A percentile compares a stretch with the other conserved stretches of the same genome.
phyloP scores from a whole-genome alignment of 2,113 vertebrate species.

The Pluvianellus socialis region DNA sequence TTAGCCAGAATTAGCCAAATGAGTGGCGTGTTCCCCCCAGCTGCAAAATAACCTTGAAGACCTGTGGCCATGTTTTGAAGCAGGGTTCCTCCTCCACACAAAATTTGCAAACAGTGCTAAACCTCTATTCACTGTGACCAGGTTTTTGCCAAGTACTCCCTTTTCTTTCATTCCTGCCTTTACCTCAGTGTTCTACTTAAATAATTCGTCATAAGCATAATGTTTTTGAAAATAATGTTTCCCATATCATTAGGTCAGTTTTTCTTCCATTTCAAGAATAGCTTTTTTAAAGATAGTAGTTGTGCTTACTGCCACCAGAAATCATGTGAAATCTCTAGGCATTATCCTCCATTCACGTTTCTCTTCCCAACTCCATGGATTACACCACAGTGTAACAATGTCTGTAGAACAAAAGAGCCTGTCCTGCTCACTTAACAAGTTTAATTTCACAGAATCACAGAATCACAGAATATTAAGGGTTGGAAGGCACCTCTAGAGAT shows the following conservation, averaged over 20 bases:
- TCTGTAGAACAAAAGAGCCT: not conserved
- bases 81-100: not conserved
- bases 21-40: not conserved
- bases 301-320: not conserved
- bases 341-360: not conserved
- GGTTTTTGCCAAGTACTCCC: not conserved
- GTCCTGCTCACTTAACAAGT: not conserved
- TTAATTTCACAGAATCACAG: not conserved
- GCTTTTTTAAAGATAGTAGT: not conserved
- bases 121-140: rapidly evolving
- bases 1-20: not conserved
- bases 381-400: not conserved
- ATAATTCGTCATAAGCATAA: not conserved
- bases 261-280: not conserved
- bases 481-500: too few species aligned
- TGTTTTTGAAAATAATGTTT: not conserved
- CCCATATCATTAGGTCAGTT: rapidly evolving
- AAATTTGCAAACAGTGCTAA: not conserved
- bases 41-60: not conserved
- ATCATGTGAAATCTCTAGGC: not conserved
- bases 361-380: not conserved
- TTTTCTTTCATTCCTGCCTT: not conserved
- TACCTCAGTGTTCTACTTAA: not conserved
- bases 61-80: not conserved
- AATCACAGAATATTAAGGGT: too few species aligned